Percentiles rank a stretch among this genome's conserved stretches.
These are phyloP conservation scores for Pelosia muscerda DNA, from an alignment of 2,888 invertebrate genomes.

Conservation along the genomic window DNA sequence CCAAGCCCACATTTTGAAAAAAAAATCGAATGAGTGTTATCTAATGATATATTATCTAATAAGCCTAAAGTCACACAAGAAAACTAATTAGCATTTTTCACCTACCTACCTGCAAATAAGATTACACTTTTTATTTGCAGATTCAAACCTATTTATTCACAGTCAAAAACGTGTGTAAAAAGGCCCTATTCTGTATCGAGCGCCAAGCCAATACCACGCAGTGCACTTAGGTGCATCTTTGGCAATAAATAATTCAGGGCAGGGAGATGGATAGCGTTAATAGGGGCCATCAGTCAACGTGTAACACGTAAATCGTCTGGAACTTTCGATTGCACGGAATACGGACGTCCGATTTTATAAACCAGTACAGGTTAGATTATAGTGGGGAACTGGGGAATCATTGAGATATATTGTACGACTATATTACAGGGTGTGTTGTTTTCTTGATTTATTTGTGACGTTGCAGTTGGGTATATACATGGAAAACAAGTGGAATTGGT, in stretches of 20 bases:
- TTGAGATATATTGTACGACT: slow-evolving; percentile 45
- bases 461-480: background rate
- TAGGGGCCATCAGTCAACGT: slow-evolving; percentile 73
- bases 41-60: too few relatives aligned
- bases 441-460: slow-evolving; percentile 7
- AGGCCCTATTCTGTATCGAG: slow-evolving; percentile 37
- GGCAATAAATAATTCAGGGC: slow-evolving; percentile 76
- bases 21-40: too few relatives aligned
- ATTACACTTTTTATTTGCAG: too few relatives aligned
- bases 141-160: too few relatives aligned
- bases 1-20: too few relatives aligned
- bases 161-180: slow-evolving; percentile 16
- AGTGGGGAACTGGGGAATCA: slow-evolving; percentile 33
- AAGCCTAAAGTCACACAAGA: too few relatives aligned
- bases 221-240: slow-evolving; percentile 71
- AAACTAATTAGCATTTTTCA: too few relatives aligned
- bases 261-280: slow-evolving; percentile 72
- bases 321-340: slow-evolving; percentile 72
- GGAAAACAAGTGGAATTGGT: background rate
- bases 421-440: slow-evolving; percentile 17
- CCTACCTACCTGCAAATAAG: too few relatives aligned
- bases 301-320: slow-evolving; percentile 79
- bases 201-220: slow-evolving; percentile 33
- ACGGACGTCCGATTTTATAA: slow-evolving; percentile 50
- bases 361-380: slow-evolving; percentile 49